Evolutionary conservation across 1,140 invertebrate species (phyloP).

Genomic region (Drosophila albomicans): DNA sequence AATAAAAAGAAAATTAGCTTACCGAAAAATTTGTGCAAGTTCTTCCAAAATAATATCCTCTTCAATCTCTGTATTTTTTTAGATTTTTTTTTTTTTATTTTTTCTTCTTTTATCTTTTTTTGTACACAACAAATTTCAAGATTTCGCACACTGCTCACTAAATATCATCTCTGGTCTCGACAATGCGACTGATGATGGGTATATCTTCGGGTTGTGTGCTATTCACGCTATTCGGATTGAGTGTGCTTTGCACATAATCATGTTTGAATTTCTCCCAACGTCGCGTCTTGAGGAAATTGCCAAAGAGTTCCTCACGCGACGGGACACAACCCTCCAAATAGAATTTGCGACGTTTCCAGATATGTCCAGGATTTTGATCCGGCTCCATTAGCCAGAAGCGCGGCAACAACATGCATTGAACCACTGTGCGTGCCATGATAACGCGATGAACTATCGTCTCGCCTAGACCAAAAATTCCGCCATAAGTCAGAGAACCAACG

Average conservation of each 20-base stretch:
- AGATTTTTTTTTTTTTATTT: neutral
- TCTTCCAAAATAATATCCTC: too few relatives aligned
- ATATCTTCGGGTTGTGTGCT: slow-evolving; percentile 68
- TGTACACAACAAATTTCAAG: neutral
- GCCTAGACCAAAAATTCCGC: slow-evolving; percentile 84
- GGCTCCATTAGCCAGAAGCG: slow-evolving; percentile 86
- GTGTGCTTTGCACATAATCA: slow-evolving; percentile 75
- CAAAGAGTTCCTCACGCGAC: slow-evolving; percentile 84
- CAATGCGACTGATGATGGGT: slow-evolving; percentile 73
- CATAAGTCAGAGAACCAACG: slow-evolving; percentile 76
- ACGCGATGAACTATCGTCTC: slow-evolving; percentile 86
- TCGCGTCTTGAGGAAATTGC: slow-evolving; percentile 85
- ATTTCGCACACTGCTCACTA: slow-evolving; percentile 10
- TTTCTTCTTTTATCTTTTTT: neutral
- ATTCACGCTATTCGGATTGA: slow-evolving; percentile 24
- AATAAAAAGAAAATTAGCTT: too few relatives aligned
- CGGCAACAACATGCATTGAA: slow-evolving; percentile 86
- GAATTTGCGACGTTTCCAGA: slow-evolving; percentile 86
- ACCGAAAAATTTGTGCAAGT: too few relatives aligned
- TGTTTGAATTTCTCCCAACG: slow-evolving; percentile 86
- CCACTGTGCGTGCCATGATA: slow-evolving; percentile 86
- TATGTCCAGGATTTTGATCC: slow-evolving; percentile 86
- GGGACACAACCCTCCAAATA: slow-evolving; percentile 87
- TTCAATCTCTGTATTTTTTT: neutral
- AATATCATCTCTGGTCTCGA: slow-evolving; percentile 56